Conservation (phyloP, 2,888 invertebrate genomes). For the Hirtodrosophila confusa region DNA sequence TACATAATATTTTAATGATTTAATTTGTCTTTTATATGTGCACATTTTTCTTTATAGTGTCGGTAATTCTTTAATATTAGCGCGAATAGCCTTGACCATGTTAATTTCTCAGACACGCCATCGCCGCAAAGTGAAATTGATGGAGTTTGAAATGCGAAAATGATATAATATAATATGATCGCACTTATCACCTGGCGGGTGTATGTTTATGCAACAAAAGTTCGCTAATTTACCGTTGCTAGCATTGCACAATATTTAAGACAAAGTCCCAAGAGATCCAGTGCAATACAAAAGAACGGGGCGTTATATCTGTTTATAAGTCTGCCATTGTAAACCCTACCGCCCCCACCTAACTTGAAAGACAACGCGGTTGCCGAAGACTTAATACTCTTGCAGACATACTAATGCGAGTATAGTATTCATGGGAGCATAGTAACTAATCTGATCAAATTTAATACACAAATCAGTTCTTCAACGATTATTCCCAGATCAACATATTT, state of each 20-base stretch:
- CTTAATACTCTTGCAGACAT: no score
- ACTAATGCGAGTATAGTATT: no score
- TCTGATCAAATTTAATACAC: no score
- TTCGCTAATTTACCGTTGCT: conserved; percentile 37
- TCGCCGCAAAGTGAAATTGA: conserved; percentile 56
- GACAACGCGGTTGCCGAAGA: no score
- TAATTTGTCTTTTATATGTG: conserved; percentile 44
- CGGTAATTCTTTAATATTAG: conserved; percentile 43
- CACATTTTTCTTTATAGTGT: conserved; percentile 38
- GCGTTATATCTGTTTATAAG: conserved; percentile 10
- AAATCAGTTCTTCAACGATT: no score
- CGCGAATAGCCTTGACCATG: conserved; percentile 67
- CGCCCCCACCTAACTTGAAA: not conserved
- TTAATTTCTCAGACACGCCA: conserved; percentile 61
- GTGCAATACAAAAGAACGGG: conserved; percentile 33
- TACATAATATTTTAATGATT: conserved; percentile 62
- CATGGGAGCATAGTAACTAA: no score
- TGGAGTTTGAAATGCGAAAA: conserved; percentile 37
- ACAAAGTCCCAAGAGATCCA: conserved; percentile 8
- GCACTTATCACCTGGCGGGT: conserved; percentile 32
- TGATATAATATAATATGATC: conserved; percentile 28
- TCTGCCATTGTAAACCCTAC: conserved; percentile 14
- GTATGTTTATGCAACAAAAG: conserved; percentile 39
- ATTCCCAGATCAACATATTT: no score
- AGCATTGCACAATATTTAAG: conserved; percentile 26